A percentile compares a stretch with the other conserved stretches of the same genome.
Evolutionary conservation across 2,797 vertebrate genomes (phyloP).

Genomic region (Macrochelys suwanniensis): DNA sequence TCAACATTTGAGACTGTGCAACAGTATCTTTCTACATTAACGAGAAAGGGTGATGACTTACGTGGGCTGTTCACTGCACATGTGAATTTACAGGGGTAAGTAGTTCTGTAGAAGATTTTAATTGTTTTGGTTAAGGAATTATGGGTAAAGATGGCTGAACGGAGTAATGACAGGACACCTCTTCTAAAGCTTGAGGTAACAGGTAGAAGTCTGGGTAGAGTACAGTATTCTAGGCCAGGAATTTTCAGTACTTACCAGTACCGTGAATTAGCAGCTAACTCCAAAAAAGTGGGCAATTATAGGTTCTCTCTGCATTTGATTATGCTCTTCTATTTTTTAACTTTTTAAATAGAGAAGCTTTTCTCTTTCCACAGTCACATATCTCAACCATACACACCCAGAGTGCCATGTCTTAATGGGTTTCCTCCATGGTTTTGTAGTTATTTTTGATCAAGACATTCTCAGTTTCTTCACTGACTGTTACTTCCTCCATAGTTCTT

Average conservation of each 20-base stretch:
- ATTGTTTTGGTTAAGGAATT: not conserved
- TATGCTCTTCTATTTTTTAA: not conserved
- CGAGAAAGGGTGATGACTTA: not conserved
- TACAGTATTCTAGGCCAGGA: not conserved
- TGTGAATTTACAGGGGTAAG: not conserved
- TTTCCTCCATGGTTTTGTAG: slow-evolving; percentile 15
- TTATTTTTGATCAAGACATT: slow-evolving; percentile 22
- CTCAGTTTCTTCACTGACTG: slow-evolving; percentile 10
- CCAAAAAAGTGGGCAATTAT: not conserved
- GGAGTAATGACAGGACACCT: accelerated
- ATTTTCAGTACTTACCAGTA: not conserved
- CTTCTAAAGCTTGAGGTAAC: not conserved
- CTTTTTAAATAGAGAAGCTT: slow-evolving; percentile 11
- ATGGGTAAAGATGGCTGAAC: not conserved
- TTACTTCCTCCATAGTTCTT: slow-evolving; percentile 11
- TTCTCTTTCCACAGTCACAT: slow-evolving; percentile 3
- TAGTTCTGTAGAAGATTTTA: not conserved
- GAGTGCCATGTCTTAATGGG: not conserved
- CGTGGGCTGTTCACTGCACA: not conserved
- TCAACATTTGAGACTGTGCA: not conserved
- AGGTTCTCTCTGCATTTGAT: not conserved
- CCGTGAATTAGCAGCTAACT: not conserved
- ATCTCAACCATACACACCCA: not conserved
- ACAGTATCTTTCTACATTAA: not conserved
- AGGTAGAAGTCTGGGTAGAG: slow-evolving; percentile 4